These are phyloP conservation scores for Pseudorasbora parva DNA, from an alignment of 2,113 vertebrate genomes.

Conservation along the genomic window DNA sequence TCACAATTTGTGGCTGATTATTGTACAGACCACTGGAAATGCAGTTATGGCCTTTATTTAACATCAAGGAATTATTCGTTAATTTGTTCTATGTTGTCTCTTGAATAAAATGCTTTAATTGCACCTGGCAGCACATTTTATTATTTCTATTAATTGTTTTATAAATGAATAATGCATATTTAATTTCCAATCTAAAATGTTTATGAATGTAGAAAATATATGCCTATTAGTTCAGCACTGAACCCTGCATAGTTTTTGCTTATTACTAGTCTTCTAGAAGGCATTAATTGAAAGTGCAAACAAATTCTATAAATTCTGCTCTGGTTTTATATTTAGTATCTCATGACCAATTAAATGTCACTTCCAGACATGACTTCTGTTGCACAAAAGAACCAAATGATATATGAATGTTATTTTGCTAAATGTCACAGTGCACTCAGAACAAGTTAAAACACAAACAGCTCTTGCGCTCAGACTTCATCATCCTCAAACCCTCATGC, in stretches of 20 bases:
- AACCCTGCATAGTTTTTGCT: slow-evolving; percentile 60
- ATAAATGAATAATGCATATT: too few relatives aligned
- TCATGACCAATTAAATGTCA: background rate
- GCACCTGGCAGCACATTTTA: background rate
- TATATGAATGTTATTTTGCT: background rate
- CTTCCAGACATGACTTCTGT: background rate
- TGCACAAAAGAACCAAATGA: background rate
- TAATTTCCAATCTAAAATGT: background rate
- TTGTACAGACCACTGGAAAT: background rate
- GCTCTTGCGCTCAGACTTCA: background rate
- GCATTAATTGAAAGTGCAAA: background rate
- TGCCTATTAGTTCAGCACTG: slow-evolving; percentile 60
- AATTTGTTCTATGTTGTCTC: background rate
- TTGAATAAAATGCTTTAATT: slow-evolving; percentile 16
- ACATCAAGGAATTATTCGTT: background rate
- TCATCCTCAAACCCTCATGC: background rate
- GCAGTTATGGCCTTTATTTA: background rate
- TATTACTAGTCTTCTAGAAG: background rate
- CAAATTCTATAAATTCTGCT: background rate
- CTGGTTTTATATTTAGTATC: background rate
- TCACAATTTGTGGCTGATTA: background rate
- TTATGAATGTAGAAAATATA: slow-evolving; percentile 55
- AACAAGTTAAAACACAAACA: slow-evolving; percentile 3
- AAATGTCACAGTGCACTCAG: slow-evolving; percentile 19
- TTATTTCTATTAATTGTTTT: too few relatives aligned